phyloP scores from a whole-genome alignment of 2,113 vertebrate species.

The Corythornis madagascariensis region DNA sequence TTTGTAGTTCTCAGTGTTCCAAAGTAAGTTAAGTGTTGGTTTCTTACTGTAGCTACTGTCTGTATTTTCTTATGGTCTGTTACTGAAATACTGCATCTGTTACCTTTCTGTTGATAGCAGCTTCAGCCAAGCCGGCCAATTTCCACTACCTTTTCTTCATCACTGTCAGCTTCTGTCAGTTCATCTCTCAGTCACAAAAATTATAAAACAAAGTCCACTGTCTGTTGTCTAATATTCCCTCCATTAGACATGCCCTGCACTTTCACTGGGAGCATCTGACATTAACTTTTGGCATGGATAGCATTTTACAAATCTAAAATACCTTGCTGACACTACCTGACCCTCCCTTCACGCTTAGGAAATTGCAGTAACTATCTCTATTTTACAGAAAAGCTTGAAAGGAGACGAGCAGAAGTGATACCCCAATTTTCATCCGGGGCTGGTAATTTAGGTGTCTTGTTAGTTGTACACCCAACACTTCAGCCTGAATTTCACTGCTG shows the following conservation, averaged over 20 bases:
- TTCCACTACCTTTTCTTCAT: conserved; percentile 36
- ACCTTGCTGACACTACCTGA: not conserved
- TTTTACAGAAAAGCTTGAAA: conserved; percentile 35
- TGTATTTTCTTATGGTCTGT: not conserved
- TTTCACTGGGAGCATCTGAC: not conserved
- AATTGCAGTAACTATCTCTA: conserved; percentile 20
- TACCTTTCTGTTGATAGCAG: conserved; percentile 17
- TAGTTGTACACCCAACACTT: conserved; percentile 5
- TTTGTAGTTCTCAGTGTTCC: not conserved
- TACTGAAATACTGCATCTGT: not conserved
- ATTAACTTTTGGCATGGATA: not conserved
- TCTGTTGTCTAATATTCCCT: conserved; percentile 9
- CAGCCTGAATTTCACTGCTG: not conserved
- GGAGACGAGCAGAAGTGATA: not conserved
- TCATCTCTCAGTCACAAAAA: conserved; percentile 19
- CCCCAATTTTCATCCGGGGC: not conserved
- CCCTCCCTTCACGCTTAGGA: not conserved
- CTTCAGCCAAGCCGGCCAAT: not conserved
- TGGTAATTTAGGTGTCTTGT: not conserved
- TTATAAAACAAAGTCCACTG: conserved; percentile 26
- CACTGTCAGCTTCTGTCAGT: conserved; percentile 44
- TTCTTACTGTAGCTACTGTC: not conserved
- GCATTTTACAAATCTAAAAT: conserved; percentile 13
- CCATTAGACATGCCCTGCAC: conserved; percentile 35
- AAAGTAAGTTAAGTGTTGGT: not conserved